Conservation (phyloP, 1,140 invertebrate species). For the Drosophila punjabiensis region DNA sequence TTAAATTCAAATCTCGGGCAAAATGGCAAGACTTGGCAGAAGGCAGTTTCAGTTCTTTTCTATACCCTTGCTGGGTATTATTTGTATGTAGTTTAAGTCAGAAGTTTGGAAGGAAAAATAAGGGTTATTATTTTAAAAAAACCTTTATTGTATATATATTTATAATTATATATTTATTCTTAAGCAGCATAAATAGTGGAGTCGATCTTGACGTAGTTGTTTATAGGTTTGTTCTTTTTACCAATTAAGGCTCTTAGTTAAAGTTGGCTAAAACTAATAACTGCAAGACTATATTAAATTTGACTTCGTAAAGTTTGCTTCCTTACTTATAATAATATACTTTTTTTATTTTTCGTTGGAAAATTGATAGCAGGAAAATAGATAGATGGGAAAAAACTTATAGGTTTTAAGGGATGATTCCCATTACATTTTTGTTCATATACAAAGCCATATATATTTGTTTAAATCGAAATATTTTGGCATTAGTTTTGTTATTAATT, state of each 20-base stretch:
- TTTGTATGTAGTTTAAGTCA: too few relatives aligned
- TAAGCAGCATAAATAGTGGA: not conserved
- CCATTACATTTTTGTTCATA: too few relatives aligned
- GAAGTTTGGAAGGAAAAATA: not conserved
- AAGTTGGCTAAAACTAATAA: not conserved
- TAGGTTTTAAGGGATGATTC: not conserved
- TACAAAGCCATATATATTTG: not conserved
- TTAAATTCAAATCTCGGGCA: conserved; percentile 82
- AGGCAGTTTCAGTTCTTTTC: conserved; percentile 8
- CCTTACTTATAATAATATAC: not conserved
- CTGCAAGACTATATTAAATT: not conserved
- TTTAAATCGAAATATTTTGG: too few relatives aligned
- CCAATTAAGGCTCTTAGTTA: not conserved
- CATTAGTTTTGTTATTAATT: too few relatives aligned
- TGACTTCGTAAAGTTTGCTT: not conserved
- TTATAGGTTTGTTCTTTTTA: not conserved
- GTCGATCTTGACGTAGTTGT: not conserved
- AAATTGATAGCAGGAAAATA: not conserved
- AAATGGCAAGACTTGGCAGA: conserved; percentile 64
- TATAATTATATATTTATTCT: too few relatives aligned
- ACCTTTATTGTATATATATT: not conserved
- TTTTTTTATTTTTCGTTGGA: not conserved
- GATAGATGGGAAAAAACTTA: not conserved
- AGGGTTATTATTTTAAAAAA: too few relatives aligned
- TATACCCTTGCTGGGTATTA: not conserved